Evolutionary conservation across 2,113 vertebrate genomes (phyloP).

Genomic region (Melanerpes formicivorus): DNA sequence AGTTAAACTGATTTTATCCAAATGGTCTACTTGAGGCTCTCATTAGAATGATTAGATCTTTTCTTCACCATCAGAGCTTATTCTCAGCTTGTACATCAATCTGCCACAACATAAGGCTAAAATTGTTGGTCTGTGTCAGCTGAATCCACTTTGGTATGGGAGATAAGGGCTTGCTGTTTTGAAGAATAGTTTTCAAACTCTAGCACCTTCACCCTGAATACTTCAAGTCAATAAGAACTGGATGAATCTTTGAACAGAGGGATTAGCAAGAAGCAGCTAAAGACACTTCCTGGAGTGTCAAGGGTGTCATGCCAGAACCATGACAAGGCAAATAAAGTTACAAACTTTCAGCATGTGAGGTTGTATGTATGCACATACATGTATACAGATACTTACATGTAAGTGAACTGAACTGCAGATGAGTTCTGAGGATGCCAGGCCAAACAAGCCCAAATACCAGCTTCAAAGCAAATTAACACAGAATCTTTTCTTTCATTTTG

Average conservation of each 20-base stretch:
- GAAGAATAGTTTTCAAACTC: not conserved
- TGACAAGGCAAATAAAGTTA: not conserved
- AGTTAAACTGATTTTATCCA: not conserved
- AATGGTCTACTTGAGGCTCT: not conserved
- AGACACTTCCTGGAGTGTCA: not conserved
- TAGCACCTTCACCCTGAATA: not conserved
- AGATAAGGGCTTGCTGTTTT: not conserved
- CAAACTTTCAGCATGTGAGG: not conserved
- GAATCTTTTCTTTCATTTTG: not conserved
- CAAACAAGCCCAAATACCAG: not conserved
- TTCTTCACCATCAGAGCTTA: not conserved
- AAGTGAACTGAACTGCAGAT: not conserved
- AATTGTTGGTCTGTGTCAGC: not conserved
- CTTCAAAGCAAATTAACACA: slow-evolving; percentile 36
- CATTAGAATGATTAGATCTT: not conserved
- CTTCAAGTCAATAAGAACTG: not conserved
- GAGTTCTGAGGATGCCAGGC: not conserved
- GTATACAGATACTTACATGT: not conserved
- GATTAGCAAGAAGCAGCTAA: not conserved
- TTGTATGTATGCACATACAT: fast-evolving
- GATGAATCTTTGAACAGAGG: not conserved
- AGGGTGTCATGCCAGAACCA: not conserved
- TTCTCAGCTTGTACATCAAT: not conserved
- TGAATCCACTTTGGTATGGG: fast-evolving
- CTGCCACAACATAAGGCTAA: not conserved